A percentile compares a stretch with the other conserved stretches of the same genome.
These are phyloP conservation scores for Eupithecia insigniata DNA, from an alignment of 2,888 invertebrate species.

Conservation along the genomic window DNA sequence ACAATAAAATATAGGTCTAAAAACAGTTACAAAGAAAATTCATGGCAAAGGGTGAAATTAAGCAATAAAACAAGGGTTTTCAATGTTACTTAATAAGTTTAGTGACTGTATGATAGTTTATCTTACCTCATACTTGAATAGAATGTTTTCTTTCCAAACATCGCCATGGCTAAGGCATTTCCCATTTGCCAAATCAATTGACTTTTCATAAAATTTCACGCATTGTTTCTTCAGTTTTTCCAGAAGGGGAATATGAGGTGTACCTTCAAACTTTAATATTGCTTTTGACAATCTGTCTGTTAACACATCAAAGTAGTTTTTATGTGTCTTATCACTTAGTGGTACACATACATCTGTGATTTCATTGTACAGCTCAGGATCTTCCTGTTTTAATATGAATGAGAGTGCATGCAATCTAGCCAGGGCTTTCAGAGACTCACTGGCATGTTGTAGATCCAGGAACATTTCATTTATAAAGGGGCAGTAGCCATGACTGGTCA, in stretches of 20 bases:
- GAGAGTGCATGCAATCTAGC: slow-evolving; percentile 74
- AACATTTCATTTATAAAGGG: slow-evolving; percentile 60
- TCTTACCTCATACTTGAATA: slow-evolving; percentile 72
- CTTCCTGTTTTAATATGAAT: slow-evolving; percentile 59
- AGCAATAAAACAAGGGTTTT: neutral
- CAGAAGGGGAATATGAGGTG: slow-evolving; percentile 59
- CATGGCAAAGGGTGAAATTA: neutral
- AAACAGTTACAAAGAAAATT: too few relatives aligned
- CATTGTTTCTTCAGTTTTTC: slow-evolving; percentile 57
- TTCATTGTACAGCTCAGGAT: slow-evolving; percentile 54
- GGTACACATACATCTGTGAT: slow-evolving; percentile 62
- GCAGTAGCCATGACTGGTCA: slow-evolving; percentile 62
- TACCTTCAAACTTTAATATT: slow-evolving; percentile 57
- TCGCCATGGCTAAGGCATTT: slow-evolving; percentile 76
- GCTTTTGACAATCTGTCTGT: slow-evolving; percentile 70
- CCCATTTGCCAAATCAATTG: slow-evolving; percentile 50
- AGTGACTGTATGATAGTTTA: neutral
- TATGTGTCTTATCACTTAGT: slow-evolving; percentile 58
- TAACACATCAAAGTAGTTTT: slow-evolving; percentile 68
- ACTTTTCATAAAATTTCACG: slow-evolving; percentile 53
- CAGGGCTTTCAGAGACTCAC: slow-evolving; percentile 60
- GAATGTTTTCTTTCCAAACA: slow-evolving; percentile 78
- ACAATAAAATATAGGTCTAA: too few relatives aligned
- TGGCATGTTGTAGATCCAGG: slow-evolving; percentile 66
- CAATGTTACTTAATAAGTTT: neutral